Conservation (phyloP, 2,888 invertebrate species). For the Apocheima hispidaria region DNA sequence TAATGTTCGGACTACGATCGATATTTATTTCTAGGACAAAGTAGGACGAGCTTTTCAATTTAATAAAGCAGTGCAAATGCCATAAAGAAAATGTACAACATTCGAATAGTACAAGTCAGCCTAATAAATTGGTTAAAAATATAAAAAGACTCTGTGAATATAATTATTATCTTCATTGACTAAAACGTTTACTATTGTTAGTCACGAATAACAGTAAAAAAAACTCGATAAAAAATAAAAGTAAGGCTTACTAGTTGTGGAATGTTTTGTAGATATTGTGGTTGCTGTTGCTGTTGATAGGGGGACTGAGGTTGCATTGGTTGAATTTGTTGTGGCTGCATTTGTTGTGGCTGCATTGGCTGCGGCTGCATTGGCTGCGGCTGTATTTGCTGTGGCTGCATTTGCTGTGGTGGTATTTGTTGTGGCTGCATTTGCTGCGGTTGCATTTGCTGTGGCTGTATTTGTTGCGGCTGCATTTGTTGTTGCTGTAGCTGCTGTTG, state of each 20-base stretch:
- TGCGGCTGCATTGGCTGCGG: slow-evolving; percentile 75
- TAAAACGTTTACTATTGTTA: too few species aligned
- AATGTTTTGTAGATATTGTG: slow-evolving; percentile 80
- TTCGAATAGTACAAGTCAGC: too few species aligned
- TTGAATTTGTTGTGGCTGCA: slow-evolving; percentile 71
- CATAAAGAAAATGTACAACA: too few species aligned
- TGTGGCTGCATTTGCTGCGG: slow-evolving; percentile 69
- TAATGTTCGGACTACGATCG: not conserved
- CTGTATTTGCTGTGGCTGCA: slow-evolving; percentile 69
- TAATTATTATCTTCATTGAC: too few species aligned
- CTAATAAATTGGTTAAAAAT: not conserved
- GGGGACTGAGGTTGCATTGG: slow-evolving; percentile 67
- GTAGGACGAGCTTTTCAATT: not conserved
- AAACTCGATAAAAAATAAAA: not conserved
- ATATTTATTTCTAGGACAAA: too few species aligned
- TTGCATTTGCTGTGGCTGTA: slow-evolving; percentile 53
- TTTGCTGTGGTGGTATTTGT: slow-evolving; percentile 61
- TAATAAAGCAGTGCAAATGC: not conserved
- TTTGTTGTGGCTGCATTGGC: slow-evolving; percentile 68
- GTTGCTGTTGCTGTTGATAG: slow-evolving; percentile 73
- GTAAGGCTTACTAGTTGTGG: slow-evolving; percentile 82
- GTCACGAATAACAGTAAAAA: too few species aligned
- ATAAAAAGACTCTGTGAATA: not conserved
- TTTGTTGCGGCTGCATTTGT: slow-evolving; percentile 68
- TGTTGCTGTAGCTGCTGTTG: slow-evolving; percentile 78